Conservation (phyloP, 2,797 vertebrate genomes). For the Danio albolineatus region DNA sequence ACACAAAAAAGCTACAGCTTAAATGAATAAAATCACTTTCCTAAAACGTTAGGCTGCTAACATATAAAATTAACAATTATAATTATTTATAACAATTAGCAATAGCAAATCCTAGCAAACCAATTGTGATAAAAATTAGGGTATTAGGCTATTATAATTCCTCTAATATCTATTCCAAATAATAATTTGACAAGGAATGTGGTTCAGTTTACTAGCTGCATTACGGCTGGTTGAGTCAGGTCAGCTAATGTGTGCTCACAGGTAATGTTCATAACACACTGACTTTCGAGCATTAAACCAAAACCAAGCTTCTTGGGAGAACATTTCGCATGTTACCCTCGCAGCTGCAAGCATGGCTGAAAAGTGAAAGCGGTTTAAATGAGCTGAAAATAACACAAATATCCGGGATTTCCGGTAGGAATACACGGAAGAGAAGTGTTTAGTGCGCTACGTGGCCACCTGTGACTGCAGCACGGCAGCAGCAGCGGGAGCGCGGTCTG, state of each 20-base stretch:
- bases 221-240: neutral
- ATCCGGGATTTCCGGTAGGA: constrained; percentile 53
- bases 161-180: neutral
- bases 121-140: neutral
- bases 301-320: neutral
- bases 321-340: neutral
- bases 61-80: too few relatives aligned
- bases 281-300: neutral
- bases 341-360: neutral
- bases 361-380: neutral
- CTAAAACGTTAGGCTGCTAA: too few relatives aligned
- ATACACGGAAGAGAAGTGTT: constrained; percentile 49
- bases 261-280: neutral
- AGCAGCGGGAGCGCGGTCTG: neutral
- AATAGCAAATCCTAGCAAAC: too few relatives aligned
- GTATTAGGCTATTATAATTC: neutral
- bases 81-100: too few relatives aligned
- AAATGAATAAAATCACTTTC: too few relatives aligned
- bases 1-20: too few relatives aligned
- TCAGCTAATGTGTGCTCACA: neutral
- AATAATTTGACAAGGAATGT: neutral
- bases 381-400: constrained; percentile 18
- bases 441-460: constrained; percentile 57
- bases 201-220: constrained; percentile 17
- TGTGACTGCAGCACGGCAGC: constrained; percentile 23